Conservation (phyloP, 2,888 invertebrate genomes). For the Panopea generosa region DNA sequence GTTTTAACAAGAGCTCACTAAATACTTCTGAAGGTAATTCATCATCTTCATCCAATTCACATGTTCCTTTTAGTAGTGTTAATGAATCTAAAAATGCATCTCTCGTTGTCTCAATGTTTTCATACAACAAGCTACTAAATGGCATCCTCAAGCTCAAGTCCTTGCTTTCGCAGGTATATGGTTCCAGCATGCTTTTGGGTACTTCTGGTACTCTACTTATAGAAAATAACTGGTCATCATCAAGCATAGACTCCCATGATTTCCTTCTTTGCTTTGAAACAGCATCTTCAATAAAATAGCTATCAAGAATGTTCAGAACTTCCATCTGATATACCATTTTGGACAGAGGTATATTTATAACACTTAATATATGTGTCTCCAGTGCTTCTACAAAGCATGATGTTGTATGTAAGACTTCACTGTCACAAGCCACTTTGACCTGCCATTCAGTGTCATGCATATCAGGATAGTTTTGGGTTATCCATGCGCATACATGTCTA, state of each 20-base stretch:
- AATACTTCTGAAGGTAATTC: conserved; percentile 49
- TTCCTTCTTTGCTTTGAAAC: conserved; percentile 10
- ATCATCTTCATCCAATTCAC: conserved; percentile 56
- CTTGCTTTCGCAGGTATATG: conserved; percentile 45
- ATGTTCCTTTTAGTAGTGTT: conserved; percentile 33
- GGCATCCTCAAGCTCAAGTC: conserved; percentile 53
- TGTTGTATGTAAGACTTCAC: conserved; percentile 37
- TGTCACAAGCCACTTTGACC: conserved; percentile 53
- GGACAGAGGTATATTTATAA: conserved; percentile 54
- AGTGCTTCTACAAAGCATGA: conserved; percentile 52
- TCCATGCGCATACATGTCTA: conserved; percentile 7
- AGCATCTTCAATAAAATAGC: conserved; percentile 47
- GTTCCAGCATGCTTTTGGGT: conserved; percentile 55
- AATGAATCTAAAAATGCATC: conserved; percentile 55
- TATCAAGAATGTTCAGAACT: conserved; percentile 39
- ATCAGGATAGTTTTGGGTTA: not conserved
- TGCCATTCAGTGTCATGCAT: conserved; percentile 38
- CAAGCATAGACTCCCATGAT: conserved; percentile 29
- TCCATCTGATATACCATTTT: conserved; percentile 55
- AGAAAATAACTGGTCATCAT: conserved; percentile 23
- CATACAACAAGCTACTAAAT: conserved; percentile 45
- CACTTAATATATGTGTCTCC: conserved; percentile 41
- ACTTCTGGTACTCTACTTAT: conserved; percentile 37
- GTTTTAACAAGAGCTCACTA: conserved; percentile 35
- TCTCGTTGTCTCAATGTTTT: conserved; percentile 44